Evolutionary conservation across 2,888 invertebrate genomes (phyloP), one percentile per base, ranked within the genome.

Genomic region (Synergus japonicus): DNA sequence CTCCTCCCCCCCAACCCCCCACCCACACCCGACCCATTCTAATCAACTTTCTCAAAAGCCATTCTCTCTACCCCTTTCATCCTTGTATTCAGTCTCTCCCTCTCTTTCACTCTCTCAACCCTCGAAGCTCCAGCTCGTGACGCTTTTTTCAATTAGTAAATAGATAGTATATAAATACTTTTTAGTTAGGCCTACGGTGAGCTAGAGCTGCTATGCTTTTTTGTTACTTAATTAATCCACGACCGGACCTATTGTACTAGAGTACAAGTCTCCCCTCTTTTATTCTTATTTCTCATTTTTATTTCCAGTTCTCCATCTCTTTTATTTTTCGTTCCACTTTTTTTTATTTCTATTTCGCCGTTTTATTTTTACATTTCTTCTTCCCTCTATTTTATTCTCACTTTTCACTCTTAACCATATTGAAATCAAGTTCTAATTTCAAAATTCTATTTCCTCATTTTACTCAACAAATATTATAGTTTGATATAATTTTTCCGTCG

Each of bases 141-240:
- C 86, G 84, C 85, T 63, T 63, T 86, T 87, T 86, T 87, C 86
- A 87, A 87, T 89, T 88, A 88, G 86, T 89, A 88, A 89, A 88
- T 90, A 89, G 85, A 87, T 88, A 88, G 87, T 88, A 90, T 87
- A 90, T 89, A 90, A 90, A 89, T 89, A 90, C 87, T 87, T 88
- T 82, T 83, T 89, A 89, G 88, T 92, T 92, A 92, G 91, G 91
- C 91, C 91, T 91, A 91, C 89, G 88, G 87, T 91, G 90, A 91
- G 90, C 90, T 91, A 90, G 88, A 89, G 88, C 88, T 88, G 89
- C 85, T 84, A 78, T 77, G 77, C 67, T 77, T 54, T 54, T 73
- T 73, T 73, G 73, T 73, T 73, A 73, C 73, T 73, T 73, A 73
- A 73, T 73, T 73, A 73, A 41, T 73, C 73, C 73, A 73, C 54